Percentiles rank a stretch among this genome's conserved stretches.
phyloP scores from a whole-genome alignment of 53 echinoderm and acorn worm genomes.

The Mesocentrotus franciscanus region DNA sequence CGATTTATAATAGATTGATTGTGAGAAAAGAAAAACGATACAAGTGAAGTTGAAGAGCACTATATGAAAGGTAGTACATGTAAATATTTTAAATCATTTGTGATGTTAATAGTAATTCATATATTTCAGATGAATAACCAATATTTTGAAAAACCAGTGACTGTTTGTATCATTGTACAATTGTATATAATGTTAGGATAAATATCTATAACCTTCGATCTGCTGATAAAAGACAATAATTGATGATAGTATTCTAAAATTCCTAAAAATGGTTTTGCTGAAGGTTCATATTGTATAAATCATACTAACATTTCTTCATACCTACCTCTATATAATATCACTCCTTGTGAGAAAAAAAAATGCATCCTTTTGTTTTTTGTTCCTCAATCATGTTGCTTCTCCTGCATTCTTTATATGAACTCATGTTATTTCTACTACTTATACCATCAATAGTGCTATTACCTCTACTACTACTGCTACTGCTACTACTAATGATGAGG shows the following conservation, averaged over 20 bases:
- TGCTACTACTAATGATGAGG: background rate
- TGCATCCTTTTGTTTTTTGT: background rate
- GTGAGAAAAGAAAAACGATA: background rate
- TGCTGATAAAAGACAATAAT: background rate
- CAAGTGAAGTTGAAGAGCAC: background rate
- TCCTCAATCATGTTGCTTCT: background rate
- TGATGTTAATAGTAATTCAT: background rate
- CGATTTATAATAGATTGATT: background rate
- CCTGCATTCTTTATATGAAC: background rate
- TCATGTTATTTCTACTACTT: background rate
- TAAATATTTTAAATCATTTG: constrained; percentile 36
- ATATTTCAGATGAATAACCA: constrained; percentile 8
- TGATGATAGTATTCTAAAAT: background rate
- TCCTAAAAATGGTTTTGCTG: background rate
- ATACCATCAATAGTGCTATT: background rate
- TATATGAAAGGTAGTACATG: background rate
- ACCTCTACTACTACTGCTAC: background rate
- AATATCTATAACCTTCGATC: background rate
- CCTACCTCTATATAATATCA: constrained; percentile 24
- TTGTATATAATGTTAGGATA: constrained; percentile 39
- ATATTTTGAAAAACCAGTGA: background rate
- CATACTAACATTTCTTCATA: constrained; percentile 1
- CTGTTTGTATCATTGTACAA: background rate
- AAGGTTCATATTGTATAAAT: background rate
- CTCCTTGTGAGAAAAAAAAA: background rate